phyloP scores from a whole-genome alignment of 53 echinoderm and acorn worm species.

The Stichopus horrens region DNA sequence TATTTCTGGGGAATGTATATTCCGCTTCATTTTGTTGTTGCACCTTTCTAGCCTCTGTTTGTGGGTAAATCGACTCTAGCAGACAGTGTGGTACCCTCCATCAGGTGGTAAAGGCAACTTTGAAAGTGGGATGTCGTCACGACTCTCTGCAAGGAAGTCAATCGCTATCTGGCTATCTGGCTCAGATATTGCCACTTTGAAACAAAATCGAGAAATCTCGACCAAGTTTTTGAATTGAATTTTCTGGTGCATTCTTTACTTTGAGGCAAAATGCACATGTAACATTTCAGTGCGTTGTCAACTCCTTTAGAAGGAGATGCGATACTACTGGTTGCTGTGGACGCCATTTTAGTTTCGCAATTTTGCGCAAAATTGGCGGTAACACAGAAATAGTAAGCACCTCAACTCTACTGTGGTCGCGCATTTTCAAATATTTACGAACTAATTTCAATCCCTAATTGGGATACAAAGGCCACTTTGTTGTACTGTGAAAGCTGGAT shows the following conservation, averaged over 20 bases:
- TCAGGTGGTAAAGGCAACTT: slow-evolving; percentile 19
- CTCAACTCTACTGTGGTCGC: background rate
- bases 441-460: background rate
- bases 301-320: background rate
- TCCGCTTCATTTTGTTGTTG: background rate
- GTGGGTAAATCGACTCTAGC: slow-evolving; percentile 50
- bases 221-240: background rate
- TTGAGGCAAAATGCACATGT: background rate
- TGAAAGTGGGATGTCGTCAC: background rate
- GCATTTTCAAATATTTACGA: background rate
- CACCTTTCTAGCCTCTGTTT: slow-evolving; percentile 29
- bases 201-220: background rate
- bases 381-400: background rate
- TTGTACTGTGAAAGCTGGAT: background rate
- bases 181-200: background rate
- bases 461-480: background rate
- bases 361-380: background rate
- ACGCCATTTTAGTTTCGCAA: background rate
- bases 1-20: background rate
- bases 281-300: background rate
- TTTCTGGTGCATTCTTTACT: background rate
- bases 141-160: background rate
- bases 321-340: background rate
- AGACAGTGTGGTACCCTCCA: slow-evolving; percentile 30
- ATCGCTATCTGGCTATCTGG: background rate